These are phyloP conservation scores for Aurelia coerulea DNA, from an alignment of 30 jellyfish, hydroid and myxozoan species.

Conservation along the genomic window DNA sequence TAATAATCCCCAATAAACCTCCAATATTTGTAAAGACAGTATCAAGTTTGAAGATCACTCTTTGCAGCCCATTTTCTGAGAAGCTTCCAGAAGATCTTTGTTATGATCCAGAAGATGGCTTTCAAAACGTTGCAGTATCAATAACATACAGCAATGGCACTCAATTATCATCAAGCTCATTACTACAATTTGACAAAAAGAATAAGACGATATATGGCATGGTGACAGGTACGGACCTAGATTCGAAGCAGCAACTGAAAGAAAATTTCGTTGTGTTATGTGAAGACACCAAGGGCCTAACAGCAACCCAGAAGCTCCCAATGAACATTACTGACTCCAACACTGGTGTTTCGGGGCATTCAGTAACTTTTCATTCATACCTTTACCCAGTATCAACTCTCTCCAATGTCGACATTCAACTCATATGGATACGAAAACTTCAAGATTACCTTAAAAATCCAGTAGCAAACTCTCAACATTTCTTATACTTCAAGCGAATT, in stretches of 20 bases:
- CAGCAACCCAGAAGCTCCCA: slow-evolving; percentile 6
- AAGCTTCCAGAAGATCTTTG: slow-evolving; percentile 44
- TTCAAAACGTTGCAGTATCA: neutral
- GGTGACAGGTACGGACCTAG: slow-evolving; percentile 24
- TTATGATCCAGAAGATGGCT: slow-evolving; percentile 52
- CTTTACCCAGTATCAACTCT: slow-evolving; percentile 27
- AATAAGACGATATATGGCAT: slow-evolving; percentile 56
- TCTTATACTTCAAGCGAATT: slow-evolving; percentile 27
- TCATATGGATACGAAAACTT: slow-evolving; percentile 56
- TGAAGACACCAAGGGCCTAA: slow-evolving; percentile 38
- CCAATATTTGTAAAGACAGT: slow-evolving; percentile 23
- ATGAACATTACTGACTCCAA: slow-evolving; percentile 7
- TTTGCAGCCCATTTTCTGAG: slow-evolving; percentile 48
- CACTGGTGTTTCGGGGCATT: neutral
- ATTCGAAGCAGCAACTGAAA: slow-evolving; percentile 23
- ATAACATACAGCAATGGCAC: slow-evolving; percentile 59
- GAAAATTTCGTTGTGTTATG: slow-evolving; percentile 17
- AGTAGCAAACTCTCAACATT: slow-evolving; percentile 4
- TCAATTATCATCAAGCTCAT: slow-evolving; percentile 16
- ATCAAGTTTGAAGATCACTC: slow-evolving; percentile 2
- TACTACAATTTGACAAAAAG: slow-evolving; percentile 33
- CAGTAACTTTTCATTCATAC: slow-evolving; percentile 52
- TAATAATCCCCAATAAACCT: slow-evolving; percentile 3
- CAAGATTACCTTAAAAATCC: slow-evolving; percentile 20
- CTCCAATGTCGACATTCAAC: slow-evolving; percentile 59